These are phyloP conservation scores for Champsocephalus gunnari DNA, from an alignment of 2,797 vertebrate genomes.

Conservation along the genomic window DNA sequence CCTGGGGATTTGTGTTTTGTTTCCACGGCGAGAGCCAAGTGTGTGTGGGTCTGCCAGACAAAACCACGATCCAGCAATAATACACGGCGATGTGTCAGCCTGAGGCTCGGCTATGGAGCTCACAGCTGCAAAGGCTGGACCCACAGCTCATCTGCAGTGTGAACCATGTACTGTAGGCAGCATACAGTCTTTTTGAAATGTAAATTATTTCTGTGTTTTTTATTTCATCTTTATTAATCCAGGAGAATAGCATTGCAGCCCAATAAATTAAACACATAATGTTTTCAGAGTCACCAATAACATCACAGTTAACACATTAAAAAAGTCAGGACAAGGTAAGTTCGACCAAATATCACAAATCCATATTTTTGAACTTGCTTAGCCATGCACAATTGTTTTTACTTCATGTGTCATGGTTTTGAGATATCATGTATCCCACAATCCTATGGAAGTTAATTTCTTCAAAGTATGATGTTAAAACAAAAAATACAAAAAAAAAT, in stretches of 20 bases:
- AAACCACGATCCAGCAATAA: slow-evolving; percentile 62
- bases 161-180: slow-evolving; percentile 8
- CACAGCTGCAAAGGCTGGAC: slow-evolving; percentile 60
- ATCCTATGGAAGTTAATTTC: not conserved
- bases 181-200: slow-evolving; percentile 7
- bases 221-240: too few relatives aligned
- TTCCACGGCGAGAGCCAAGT: slow-evolving; percentile 72
- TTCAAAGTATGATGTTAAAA: too few relatives aligned
- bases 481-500: too few relatives aligned
- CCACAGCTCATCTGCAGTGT: slow-evolving; percentile 17
- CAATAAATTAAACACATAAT: too few relatives aligned
- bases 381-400: not conserved
- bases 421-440: not conserved
- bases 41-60: slow-evolving; percentile 70
- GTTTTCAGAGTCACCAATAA: not conserved
- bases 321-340: not conserved
- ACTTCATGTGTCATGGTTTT: not conserved
- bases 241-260: too few relatives aligned
- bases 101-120: slow-evolving; percentile 37
- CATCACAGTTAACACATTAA: not conserved
- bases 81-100: slow-evolving; percentile 69
- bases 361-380: not conserved
- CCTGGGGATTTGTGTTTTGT: slow-evolving; percentile 76
- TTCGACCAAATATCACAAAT: not conserved
- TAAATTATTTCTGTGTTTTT: slow-evolving; percentile 6